Percentiles rank a stretch among this genome's conserved stretches.
Conservation (phyloP, 1,140 invertebrate genomes). For the Drosophila mauritiana region DNA sequence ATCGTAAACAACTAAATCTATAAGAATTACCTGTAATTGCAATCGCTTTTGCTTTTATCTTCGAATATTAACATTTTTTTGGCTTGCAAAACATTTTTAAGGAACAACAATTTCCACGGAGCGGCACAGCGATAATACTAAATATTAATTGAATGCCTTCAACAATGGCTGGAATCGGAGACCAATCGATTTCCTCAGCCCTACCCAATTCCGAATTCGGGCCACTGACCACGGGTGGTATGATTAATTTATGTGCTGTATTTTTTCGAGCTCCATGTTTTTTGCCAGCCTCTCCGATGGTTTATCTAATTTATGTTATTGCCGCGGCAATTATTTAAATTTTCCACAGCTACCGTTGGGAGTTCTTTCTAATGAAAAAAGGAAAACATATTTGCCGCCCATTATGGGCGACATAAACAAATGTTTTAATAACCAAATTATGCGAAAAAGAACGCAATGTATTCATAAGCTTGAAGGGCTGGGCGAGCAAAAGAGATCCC, state of each 20-base stretch:
- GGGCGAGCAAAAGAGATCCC: constrained; percentile 37
- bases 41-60: too few relatives aligned
- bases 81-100: too few relatives aligned
- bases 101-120: neutral
- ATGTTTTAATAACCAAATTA: constrained; percentile 82
- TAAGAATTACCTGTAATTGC: too few relatives aligned
- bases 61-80: too few relatives aligned
- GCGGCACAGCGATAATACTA: neutral
- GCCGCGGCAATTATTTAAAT: constrained; percentile 42
- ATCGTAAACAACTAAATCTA: too few relatives aligned
- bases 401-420: constrained; percentile 76
- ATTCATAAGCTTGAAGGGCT: constrained; percentile 59
- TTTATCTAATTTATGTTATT: constrained; percentile 39
- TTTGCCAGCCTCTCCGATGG: neutral
- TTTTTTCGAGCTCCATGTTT: neutral
- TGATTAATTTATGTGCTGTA: constrained; percentile 26
- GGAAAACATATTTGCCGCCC: constrained; percentile 58
- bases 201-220: constrained; percentile 8
- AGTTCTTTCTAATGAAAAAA: constrained; percentile 23
- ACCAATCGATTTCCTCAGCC: constrained; percentile 5
- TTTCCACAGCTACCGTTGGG: constrained; percentile 25
- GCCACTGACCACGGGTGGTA: neutral
- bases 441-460: constrained; percentile 54
- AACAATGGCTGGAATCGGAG: neutral
- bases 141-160: constrained; percentile 6